Conservation (phyloP, 2,797 vertebrate genomes). For the Girardinus metallicus region DNA sequence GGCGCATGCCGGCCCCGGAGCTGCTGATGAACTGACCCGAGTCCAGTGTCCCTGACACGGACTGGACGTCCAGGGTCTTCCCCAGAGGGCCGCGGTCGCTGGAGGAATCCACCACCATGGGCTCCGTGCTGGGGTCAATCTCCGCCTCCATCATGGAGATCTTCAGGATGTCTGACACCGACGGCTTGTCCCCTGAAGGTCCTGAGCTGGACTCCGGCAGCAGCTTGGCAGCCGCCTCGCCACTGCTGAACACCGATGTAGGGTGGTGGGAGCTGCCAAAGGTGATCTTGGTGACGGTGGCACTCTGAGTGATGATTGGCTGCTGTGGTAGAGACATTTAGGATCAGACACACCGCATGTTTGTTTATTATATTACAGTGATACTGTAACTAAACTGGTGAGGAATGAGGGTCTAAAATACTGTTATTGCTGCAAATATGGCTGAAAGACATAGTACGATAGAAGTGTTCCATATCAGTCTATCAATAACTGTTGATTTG, state of each 20-base stretch:
- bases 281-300: slow-evolving; percentile 94
- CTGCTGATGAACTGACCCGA: slow-evolving; percentile 82
- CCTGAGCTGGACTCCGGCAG: slow-evolving; percentile 87
- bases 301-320: slow-evolving; percentile 93
- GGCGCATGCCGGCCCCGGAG: slow-evolving; percentile 67
- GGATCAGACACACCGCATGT: not conserved
- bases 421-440: no score
- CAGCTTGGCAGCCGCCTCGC: slow-evolving; percentile 85
- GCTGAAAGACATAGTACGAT: no score
- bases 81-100: slow-evolving; percentile 80
- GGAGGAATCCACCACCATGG: slow-evolving; percentile 89
- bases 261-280: slow-evolving; percentile 87
- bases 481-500: no score
- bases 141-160: slow-evolving; percentile 99
- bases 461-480: no score
- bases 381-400: not conserved
- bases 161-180: slow-evolving; percentile 94
- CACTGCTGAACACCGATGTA: slow-evolving; percentile 86
- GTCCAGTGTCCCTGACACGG: slow-evolving; percentile 63
- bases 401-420: not conserved
- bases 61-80: slow-evolving; percentile 73
- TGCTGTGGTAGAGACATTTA: slow-evolving; percentile 77
- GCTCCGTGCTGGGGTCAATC: slow-evolving; percentile 89
- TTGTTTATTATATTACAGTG: not conserved
- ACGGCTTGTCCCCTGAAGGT: slow-evolving; percentile 80